A percentile compares a stretch with the other conserved stretches of the same genome.
phyloP scores from a whole-genome alignment of 1,140 invertebrate genomes.

The Zophobas morio region DNA sequence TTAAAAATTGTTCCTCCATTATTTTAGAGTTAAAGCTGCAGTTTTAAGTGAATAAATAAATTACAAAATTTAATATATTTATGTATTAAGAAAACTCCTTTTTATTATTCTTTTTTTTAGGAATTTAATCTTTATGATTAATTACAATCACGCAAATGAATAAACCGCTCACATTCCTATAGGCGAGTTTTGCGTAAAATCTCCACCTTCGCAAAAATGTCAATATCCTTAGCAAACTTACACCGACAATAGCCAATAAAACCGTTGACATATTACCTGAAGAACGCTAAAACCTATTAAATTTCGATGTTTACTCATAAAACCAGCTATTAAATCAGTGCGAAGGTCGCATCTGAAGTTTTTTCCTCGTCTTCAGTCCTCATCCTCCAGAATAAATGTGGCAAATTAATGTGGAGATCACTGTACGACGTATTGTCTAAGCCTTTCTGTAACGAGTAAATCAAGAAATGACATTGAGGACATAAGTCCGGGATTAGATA shows the following conservation, averaged over 20 bases:
- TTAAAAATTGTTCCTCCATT: no score
- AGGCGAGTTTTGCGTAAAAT: background rate
- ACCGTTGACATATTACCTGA: constrained; percentile 30
- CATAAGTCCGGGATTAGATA: constrained; percentile 51
- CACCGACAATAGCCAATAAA: constrained; percentile 14
- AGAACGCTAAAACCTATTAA: constrained; percentile 28
- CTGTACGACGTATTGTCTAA: constrained; percentile 36
- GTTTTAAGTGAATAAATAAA: no score
- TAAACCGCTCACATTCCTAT: background rate
- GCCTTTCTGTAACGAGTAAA: constrained; percentile 50
- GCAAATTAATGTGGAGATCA: constrained; percentile 22
- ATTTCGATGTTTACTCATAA: constrained; percentile 38
- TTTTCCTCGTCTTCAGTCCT: background rate
- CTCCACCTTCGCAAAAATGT: constrained; percentile 1
- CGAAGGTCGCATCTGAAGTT: constrained; percentile 7
- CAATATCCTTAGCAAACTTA: constrained; percentile 33
- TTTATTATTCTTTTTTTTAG: no score
- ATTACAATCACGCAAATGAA: background rate
- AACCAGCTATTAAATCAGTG: constrained; percentile 32
- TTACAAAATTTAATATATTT: no score
- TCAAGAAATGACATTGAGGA: constrained; percentile 58
- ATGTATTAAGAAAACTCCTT: no score
- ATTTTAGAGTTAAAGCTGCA: no score
- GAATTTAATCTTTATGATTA: no score
- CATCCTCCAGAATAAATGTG: background rate